Conservation (phyloP, 2,888 invertebrate species). For the Netelia melanura region DNA sequence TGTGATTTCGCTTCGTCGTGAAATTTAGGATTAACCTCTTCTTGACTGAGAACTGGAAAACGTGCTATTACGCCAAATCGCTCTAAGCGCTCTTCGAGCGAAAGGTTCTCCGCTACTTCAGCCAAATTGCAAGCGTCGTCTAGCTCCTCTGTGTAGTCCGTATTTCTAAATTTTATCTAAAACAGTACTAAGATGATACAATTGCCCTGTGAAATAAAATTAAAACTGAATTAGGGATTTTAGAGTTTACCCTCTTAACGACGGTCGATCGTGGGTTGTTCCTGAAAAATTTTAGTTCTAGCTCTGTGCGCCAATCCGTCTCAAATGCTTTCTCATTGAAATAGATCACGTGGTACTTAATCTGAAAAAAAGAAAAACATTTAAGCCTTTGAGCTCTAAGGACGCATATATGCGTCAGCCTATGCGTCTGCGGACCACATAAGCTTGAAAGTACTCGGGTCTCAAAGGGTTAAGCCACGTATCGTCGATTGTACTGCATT, state of each 20-base stretch:
- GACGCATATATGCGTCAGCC: no score
- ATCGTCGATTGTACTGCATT: no score
- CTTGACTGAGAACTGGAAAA: background rate
- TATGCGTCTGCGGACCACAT: no score
- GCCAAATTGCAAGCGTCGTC: slow-evolving; percentile 25
- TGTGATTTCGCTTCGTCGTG: no score
- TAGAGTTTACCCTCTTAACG: background rate
- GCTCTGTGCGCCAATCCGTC: slow-evolving; percentile 85
- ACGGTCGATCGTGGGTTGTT: background rate
- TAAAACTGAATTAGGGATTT: background rate
- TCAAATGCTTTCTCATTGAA: slow-evolving; percentile 84
- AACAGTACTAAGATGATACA: background rate
- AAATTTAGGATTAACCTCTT: no score
- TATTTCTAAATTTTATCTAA: slow-evolving; percentile 34
- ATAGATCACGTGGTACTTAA: slow-evolving; percentile 86
- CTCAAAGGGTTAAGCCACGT: background rate
- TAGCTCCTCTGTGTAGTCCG: background rate
- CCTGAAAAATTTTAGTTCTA: slow-evolving; percentile 83
- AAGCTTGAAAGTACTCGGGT: no score
- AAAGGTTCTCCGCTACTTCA: background rate
- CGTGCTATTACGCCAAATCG: background rate
- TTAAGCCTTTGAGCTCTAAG: no score
- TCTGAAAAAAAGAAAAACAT: slow-evolving; percentile 81
- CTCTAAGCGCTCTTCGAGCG: background rate
- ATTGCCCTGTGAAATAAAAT: background rate